These are phyloP conservation scores for Nyctalus aviator DNA, from an alignment of 2,797 vertebrate genomes.

Conservation along the genomic window DNA sequence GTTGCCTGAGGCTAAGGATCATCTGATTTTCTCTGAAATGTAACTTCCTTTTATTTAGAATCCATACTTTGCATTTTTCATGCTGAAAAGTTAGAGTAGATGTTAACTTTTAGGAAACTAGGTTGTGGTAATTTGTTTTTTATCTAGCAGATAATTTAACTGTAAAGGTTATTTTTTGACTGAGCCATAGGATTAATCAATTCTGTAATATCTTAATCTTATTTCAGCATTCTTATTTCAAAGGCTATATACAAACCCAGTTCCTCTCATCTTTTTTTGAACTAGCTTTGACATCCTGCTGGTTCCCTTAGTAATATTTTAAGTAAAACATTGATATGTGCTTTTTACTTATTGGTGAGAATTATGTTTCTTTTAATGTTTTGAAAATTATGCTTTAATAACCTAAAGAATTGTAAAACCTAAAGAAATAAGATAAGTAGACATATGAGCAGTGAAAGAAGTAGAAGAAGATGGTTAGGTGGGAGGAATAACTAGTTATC, in stretches of 20 bases:
- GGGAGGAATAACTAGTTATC: not conserved
- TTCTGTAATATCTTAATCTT: not conserved
- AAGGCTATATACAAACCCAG: not conserved
- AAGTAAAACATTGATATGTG: not conserved
- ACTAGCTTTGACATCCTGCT: not conserved
- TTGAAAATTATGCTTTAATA: conserved; percentile 1
- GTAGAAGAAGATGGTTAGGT: not conserved
- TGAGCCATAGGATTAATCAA: not conserved
- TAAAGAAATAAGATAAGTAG: conserved; percentile 25
- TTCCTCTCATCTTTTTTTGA: not conserved
- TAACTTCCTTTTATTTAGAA: conserved; percentile 49
- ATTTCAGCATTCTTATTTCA: not conserved
- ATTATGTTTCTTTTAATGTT: conserved; percentile 29
- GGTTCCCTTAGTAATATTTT: not conserved
- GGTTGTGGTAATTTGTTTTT: not conserved
- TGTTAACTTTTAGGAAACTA: conserved; percentile 27
- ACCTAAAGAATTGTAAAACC: not conserved
- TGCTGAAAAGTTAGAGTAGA: not conserved
- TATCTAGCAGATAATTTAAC: not conserved
- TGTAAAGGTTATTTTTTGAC: not conserved
- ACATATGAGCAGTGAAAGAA: conserved; percentile 33
- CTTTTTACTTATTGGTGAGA: not conserved
- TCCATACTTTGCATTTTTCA: conserved; percentile 2
- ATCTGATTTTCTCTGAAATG: not conserved
- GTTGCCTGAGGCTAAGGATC: not conserved